Percentiles rank a stretch among this genome's conserved stretches.
Conservation (phyloP, 2,113 vertebrate genomes). For the Proterorhinus semilunaris region DNA sequence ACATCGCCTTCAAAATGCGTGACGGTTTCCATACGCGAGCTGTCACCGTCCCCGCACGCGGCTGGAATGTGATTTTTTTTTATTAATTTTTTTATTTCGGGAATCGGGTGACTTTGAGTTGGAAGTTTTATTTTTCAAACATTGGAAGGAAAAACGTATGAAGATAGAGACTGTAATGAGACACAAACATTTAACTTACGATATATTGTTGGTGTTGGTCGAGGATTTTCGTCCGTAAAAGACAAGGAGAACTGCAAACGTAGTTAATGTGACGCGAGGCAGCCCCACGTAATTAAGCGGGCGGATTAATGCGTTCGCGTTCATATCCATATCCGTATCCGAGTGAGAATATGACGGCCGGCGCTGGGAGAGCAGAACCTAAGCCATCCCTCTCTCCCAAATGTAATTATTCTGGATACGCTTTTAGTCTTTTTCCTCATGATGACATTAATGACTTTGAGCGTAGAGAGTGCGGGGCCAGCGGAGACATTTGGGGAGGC, state of each 20-base stretch:
- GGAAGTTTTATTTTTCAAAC: too few species aligned
- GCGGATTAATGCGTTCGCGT: conserved; percentile 77
- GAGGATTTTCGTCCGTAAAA: too few species aligned
- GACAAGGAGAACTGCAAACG: too few species aligned
- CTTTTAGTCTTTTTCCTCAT: conserved; percentile 81
- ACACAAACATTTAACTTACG: too few species aligned
- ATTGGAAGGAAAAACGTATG: too few species aligned
- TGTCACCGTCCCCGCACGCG: background rate
- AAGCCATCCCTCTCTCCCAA: conserved; percentile 84
- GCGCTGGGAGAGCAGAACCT: conserved; percentile 82
- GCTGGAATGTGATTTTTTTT: background rate
- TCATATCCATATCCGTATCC: conserved; percentile 66
- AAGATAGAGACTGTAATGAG: too few species aligned
- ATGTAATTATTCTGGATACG: conserved; percentile 94
- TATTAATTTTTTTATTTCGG: too few species aligned
- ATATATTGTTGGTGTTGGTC: too few species aligned
- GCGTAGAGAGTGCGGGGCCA: conserved; percentile 75
- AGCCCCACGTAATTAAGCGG: conserved; percentile 79
- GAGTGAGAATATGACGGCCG: conserved; percentile 70
- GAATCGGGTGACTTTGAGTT: conserved; percentile 42
- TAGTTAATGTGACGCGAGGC: conserved; percentile 71
- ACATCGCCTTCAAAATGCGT: conserved; percentile 6
- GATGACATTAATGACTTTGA: conserved; percentile 92
- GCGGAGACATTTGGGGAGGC: conserved; percentile 48
- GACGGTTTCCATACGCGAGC: conserved; percentile 12